Percentiles rank a stretch among this genome's conserved stretches.
These are phyloP conservation scores for Latrodectus elegans DNA, from an alignment of 2,888 invertebrate genomes.

Conservation along the genomic window DNA sequence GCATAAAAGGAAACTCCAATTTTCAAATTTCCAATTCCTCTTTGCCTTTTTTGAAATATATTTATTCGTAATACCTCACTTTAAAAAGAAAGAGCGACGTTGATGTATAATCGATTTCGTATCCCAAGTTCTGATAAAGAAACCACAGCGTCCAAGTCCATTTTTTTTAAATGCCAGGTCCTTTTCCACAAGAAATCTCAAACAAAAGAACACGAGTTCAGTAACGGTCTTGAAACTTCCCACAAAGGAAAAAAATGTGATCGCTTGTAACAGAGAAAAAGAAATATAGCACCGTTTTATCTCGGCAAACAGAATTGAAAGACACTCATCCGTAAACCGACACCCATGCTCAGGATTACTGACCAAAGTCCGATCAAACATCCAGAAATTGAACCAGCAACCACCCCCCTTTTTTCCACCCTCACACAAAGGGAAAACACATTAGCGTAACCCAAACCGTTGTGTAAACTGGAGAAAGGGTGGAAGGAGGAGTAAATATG, in stretches of 20 bases:
- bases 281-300: neutral
- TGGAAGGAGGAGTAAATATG: constrained; percentile 11
- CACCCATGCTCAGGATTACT: constrained; percentile 20
- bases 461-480: constrained; percentile 32
- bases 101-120: too few species aligned
- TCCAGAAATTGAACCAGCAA: neutral
- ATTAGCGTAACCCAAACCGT: constrained; percentile 55
- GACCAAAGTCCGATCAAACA: constrained; percentile 31
- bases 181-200: too few species aligned
- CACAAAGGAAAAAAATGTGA: neutral
- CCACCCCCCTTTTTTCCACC: neutral
- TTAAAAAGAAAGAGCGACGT: too few species aligned
- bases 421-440: constrained; percentile 35
- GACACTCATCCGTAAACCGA: constrained; percentile 19
- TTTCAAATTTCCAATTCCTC: too few species aligned
- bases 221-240: too few species aligned
- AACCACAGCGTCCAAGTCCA: too few species aligned
- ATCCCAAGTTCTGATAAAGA: too few species aligned
- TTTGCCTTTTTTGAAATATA: too few species aligned
- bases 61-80: too few species aligned
- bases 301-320: constrained; percentile 6
- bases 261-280: neutral
- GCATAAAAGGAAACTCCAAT: too few species aligned
- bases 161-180: too few species aligned
- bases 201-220: too few species aligned